phyloP scores from a whole-genome alignment of 2,113 vertebrate genomes.

The Ivindomyrus marchei region DNA sequence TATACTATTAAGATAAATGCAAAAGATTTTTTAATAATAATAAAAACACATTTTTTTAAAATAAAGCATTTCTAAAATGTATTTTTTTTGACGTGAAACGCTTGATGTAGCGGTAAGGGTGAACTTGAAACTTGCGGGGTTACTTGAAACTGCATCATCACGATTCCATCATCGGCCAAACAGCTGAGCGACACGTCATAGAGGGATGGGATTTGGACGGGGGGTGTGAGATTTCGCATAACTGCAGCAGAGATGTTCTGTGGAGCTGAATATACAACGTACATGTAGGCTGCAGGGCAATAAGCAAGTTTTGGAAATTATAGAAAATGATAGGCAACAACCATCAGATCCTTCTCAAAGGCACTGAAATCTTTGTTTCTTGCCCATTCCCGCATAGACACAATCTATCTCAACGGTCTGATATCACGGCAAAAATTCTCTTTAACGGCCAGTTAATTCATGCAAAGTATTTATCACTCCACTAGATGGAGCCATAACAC shows the following conservation, averaged over 20 bases:
- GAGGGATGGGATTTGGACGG: not conserved
- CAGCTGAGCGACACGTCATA: not conserved
- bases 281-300: not conserved
- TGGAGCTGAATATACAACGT: not conserved
- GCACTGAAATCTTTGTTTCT: not conserved
- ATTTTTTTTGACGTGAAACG: not conserved
- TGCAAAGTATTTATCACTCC: not conserved
- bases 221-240: not conserved
- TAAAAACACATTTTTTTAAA: not conserved
- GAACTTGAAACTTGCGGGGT: not conserved
- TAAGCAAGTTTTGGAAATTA: not conserved
- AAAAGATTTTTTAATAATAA: not conserved
- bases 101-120: not conserved
- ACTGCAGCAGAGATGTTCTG: not conserved
- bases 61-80: not conserved
- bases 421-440: not conserved
- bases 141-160: not conserved
- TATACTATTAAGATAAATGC: not conserved
- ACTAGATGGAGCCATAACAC: conserved; percentile 3
- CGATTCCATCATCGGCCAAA: not conserved
- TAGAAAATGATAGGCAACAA: not conserved
- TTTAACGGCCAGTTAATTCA: not conserved
- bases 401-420: not conserved
- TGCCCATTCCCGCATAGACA: not conserved
- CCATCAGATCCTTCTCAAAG: not conserved